Evolutionary conservation across 2,888 invertebrate genomes (phyloP), one percentile per base, ranked within the genome.

Genomic region (Troides aeacus): DNA sequence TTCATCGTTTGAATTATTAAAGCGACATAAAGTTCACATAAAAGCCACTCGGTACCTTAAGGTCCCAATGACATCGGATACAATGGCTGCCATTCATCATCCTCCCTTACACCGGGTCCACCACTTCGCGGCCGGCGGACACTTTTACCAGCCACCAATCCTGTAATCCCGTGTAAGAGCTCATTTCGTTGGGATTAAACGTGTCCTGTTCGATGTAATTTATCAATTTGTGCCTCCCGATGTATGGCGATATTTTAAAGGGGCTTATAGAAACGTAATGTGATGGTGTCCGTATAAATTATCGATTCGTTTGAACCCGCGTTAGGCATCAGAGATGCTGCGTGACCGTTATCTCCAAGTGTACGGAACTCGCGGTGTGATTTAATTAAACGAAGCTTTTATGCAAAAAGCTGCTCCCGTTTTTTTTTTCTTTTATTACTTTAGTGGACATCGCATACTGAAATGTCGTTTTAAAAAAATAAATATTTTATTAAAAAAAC

Each of bases 101-200:
- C 36, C 50, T 59, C 53, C 12, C 42, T 21, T 12, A 61, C 60
- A 30, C 57, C 17, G 56, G 46, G 53, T 57, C 62, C 21, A 58
- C 69, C 53, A 66, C 66, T 69, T 21, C 74, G 73, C 73, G 58
- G 73, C 70, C 67, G 75, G 76, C 76, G 71, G 71, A 74, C 70
- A 70, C 64, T 62, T 70, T 64, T 64, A 64, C 59, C 66, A 39
- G 66, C 69, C 67, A 70, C 62, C 70, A 64, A 64, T 64, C 70
- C 76, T 83, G 83, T 88, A 88, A 89, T 88, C 88, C 76, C 74
- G 72, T 74, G 77, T 88, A 87, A 89, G 83, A 80, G 82, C 77
- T 84, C 84, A 85, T 88, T 89, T 81, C 79, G 76, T 78, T 76
- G 75, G 86, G 88, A 89, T 89, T 90, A 89, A 79, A 74, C 78